These are phyloP conservation scores for Hyalella azteca DNA, from an alignment of 2,888 invertebrate genomes.

Conservation along the genomic window DNA sequence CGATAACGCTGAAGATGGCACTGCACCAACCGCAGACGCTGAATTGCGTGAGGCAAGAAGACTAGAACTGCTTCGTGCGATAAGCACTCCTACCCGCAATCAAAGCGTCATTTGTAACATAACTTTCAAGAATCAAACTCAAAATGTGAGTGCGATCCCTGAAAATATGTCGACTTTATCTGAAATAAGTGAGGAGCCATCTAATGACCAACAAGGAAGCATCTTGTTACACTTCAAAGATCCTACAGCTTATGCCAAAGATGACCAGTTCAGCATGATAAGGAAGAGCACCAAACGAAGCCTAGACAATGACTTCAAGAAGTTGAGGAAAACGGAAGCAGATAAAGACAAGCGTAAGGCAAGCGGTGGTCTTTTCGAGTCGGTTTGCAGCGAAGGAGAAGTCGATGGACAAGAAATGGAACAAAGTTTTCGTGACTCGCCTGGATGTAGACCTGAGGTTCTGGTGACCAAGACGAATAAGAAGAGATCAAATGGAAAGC, in stretches of 20 bases:
- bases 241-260: slow-evolving; percentile 49
- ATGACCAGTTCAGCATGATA: slow-evolving; percentile 50
- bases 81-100: slow-evolving; percentile 48
- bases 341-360: not conserved
- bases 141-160: slow-evolving; percentile 48
- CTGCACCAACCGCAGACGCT: not conserved
- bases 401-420: not conserved
- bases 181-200: not conserved
- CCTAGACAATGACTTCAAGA: slow-evolving; percentile 30
- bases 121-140: slow-evolving; percentile 52
- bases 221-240: slow-evolving; percentile 47
- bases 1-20: not conserved
- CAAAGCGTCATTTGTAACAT: slow-evolving; percentile 50
- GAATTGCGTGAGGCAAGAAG: not conserved
- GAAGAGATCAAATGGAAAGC: too few relatives aligned
- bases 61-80: slow-evolving; percentile 1
- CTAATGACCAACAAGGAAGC: not conserved
- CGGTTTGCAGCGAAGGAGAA: not conserved
- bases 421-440: not conserved
- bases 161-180: not conserved
- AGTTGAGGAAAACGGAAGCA: not conserved
- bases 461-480: not conserved
- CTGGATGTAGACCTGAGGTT: not conserved
- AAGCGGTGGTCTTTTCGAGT: not conserved
- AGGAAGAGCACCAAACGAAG: slow-evolving; percentile 38